Base-by-base conservation (phyloP, 1,140 invertebrate species). In the Himalopsyche phryganea region DNA sequence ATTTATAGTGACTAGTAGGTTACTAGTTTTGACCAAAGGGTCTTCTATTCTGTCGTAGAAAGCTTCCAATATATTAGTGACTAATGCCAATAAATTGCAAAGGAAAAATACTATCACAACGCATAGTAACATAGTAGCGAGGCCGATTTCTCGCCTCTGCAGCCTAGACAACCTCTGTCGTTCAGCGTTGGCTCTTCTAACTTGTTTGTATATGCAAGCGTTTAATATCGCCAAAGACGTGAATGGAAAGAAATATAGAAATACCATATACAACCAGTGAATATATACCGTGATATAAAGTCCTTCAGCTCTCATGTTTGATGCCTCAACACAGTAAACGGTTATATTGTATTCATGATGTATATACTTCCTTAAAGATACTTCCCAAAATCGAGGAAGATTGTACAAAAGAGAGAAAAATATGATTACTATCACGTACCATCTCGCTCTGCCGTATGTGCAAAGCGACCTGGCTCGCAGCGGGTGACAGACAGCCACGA, bases 401-500 rank as follows among this genome's bases (percentile, higher is more conserved):
- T 98, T 98, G 77, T 96, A 98, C 17, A 92, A 67, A 38, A 91
- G 73, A 0, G 94, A 87, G 66, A 94, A 88, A 28, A 90, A 70
- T 0, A 90, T 85, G 56, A 96, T 92, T n/a, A 83, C 77, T 1
- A 91, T 71, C 6, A 96, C 90, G 66, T 93, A 94, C 58, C 89
- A 81, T 33, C 91, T 82, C 3, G 94, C 92, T 33, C 94, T 80
- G 1, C 90, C 86, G 66, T 94, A 94, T 0, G 94, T 98, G 74
- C 94, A 98, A 44, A 96, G 82, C 0, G 88, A 89, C 41, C 91
- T 81, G 0, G 94, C 93, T 58, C 85, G 83, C 6, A 98, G 77
- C 0, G 94, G 95, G 74, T 96, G 92, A 69, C 95, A 98, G 0
- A 98, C 96, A 1, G 95, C 96, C 36, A 98, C 90, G 77, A 94